phyloP scores from a whole-genome alignment of 2,113 vertebrate genomes.

The Xyliphius kryptos region DNA sequence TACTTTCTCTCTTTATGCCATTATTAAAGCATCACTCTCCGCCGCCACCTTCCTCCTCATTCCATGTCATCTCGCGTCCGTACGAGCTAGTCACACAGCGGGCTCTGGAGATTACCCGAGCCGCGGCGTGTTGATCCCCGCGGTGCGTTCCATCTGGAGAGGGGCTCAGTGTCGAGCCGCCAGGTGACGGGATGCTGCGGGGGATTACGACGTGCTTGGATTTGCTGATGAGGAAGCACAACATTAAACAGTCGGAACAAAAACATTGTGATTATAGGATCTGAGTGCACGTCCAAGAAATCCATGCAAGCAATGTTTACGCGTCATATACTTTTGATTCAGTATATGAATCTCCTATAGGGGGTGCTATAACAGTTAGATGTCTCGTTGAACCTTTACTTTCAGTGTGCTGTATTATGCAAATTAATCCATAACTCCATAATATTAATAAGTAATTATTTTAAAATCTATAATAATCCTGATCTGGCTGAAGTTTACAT shows the following conservation, averaged over 20 bases:
- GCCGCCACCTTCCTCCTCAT: not conserved
- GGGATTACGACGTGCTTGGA: not conserved
- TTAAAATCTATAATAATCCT: too few species aligned
- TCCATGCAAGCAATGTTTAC: too few species aligned
- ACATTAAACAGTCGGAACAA: not conserved
- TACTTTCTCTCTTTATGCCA: not conserved
- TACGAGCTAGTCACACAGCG: slow-evolving; percentile 4
- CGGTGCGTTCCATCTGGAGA: slow-evolving; percentile 31
- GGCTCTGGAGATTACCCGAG: not conserved
- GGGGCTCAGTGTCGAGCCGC: slow-evolving; percentile 8
- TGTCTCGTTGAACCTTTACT: too few species aligned
- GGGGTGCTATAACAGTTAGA: too few species aligned
- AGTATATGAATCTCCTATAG: too few species aligned
- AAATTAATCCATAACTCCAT: too few species aligned
- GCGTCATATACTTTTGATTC: too few species aligned
- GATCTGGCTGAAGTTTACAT: too few species aligned
- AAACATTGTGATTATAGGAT: too few species aligned
- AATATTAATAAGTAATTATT: too few species aligned
- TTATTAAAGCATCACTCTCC: slow-evolving; percentile 10
- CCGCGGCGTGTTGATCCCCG: slow-evolving; percentile 14
- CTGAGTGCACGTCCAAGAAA: too few species aligned
- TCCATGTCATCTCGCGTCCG: slow-evolving; percentile 4
- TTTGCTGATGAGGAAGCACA: slow-evolving; percentile 1
- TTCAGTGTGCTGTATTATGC: too few species aligned
- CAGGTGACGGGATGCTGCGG: slow-evolving; percentile 1